Conservation (phyloP, 2,797 vertebrate genomes). For the Ateles fusciceps region DNA sequence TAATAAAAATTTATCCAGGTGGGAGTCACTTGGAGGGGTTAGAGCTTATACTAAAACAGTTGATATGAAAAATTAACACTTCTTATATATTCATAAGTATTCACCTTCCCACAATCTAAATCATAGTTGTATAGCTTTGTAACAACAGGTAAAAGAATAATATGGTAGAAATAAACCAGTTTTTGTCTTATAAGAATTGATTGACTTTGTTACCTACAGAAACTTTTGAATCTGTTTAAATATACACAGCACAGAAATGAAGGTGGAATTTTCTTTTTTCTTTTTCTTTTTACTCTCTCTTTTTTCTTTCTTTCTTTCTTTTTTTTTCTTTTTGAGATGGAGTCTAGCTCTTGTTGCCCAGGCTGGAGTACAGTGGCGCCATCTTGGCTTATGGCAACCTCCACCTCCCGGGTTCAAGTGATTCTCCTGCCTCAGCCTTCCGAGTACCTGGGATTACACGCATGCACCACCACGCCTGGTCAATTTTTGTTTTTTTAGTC, state of each 20-base stretch:
- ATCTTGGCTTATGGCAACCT: no score
- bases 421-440: no score
- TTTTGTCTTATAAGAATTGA: neutral
- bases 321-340: no score
- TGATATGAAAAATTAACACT: neutral
- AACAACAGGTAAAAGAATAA: neutral
- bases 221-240: neutral
- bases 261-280: neutral
- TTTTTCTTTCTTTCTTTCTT: no score
- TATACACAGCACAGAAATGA: neutral
- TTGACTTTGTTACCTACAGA: neutral
- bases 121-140: neutral
- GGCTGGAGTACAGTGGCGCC: no score
- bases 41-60: neutral
- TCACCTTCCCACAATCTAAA: neutral
- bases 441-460: no score
- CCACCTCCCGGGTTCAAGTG: no score
- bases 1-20: constrained; percentile 27
- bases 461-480: no score
- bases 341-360: no score
- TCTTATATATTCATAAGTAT: constrained; percentile 37
- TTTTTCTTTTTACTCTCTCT: neutral
- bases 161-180: neutral
- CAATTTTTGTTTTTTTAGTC: no score
- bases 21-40: neutral